phyloP scores from a whole-genome alignment of 2,888 invertebrate species.

The Carabus problematicus region DNA sequence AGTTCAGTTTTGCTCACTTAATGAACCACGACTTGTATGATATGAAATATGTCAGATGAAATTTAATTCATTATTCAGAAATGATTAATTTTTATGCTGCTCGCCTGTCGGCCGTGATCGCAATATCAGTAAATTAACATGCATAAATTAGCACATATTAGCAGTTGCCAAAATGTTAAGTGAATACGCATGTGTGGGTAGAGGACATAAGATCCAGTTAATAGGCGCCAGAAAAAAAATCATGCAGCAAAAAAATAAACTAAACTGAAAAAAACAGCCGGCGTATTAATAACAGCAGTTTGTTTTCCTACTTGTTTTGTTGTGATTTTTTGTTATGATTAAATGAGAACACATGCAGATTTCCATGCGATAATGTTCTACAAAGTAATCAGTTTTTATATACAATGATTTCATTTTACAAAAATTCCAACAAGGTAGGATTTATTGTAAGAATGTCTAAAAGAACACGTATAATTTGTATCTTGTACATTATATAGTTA shows the following conservation, averaged over 20 bases:
- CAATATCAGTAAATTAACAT: constrained; percentile 9
- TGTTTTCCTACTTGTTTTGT: constrained; percentile 13
- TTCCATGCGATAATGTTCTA: too few relatives aligned
- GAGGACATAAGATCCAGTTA: constrained; percentile 11
- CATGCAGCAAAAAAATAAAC: too few relatives aligned
- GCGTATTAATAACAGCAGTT: constrained; percentile 2
- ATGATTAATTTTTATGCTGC: constrained; percentile 18
- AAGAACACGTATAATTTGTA: too few relatives aligned
- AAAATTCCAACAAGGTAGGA: too few relatives aligned
- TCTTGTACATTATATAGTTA: too few relatives aligned
- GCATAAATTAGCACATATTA: constrained; percentile 20
- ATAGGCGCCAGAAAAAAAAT: background rate
- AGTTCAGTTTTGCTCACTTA: background rate
- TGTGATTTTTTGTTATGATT: background rate
- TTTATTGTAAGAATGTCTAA: too few relatives aligned
- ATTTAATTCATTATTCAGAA: constrained; percentile 21
- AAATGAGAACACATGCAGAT: too few relatives aligned
- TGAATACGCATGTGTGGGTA: background rate
- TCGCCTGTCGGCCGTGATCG: constrained; percentile 1
- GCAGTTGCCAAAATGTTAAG: constrained; percentile 8
- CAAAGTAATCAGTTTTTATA: too few relatives aligned
- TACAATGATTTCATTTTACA: too few relatives aligned
- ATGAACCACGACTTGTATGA: constrained; percentile 16
- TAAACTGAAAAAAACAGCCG: background rate
- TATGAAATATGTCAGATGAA: constrained; percentile 2